Conservation (phyloP, 2,113 vertebrate species). For the Cryptoleucopteryx plumbea region DNA sequence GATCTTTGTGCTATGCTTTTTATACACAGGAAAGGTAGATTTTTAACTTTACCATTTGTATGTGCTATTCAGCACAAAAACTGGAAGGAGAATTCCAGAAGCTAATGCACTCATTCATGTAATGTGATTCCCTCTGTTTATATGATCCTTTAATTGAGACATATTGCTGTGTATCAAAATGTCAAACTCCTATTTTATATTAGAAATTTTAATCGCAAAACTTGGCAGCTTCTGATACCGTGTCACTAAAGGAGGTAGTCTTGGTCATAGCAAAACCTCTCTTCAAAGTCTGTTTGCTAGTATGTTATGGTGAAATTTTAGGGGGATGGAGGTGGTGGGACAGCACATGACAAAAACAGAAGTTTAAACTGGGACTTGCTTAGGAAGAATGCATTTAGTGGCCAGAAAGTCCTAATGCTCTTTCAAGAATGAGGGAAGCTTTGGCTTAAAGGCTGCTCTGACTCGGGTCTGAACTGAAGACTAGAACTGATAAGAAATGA, state of each 20-base stretch:
- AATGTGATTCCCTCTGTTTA: not conserved
- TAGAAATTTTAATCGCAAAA: not conserved
- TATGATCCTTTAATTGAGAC: slow-evolving; percentile 17
- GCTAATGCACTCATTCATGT: not conserved
- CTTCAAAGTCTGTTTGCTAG: not conserved
- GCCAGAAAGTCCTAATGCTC: not conserved
- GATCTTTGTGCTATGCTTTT: not conserved
- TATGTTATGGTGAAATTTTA: not conserved
- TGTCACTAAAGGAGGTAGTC: not conserved
- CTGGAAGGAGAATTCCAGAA: not conserved
- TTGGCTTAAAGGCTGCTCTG: not conserved
- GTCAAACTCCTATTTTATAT: not conserved
- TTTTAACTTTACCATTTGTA: not conserved
- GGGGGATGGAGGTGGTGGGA: not conserved
- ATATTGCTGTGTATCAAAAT: not conserved
- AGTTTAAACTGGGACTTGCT: not conserved
- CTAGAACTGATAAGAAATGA: not conserved
- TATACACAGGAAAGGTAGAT: not conserved
- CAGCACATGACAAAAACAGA: not conserved
- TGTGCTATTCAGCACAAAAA: not conserved
- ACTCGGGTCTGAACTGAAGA: not conserved
- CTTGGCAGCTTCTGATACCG: not conserved
- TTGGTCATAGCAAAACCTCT: not conserved
- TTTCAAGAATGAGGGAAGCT: not conserved
- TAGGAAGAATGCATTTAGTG: not conserved